phyloP scores from a whole-genome alignment of 2,797 vertebrate species.

The Dallia pectoralis region DNA sequence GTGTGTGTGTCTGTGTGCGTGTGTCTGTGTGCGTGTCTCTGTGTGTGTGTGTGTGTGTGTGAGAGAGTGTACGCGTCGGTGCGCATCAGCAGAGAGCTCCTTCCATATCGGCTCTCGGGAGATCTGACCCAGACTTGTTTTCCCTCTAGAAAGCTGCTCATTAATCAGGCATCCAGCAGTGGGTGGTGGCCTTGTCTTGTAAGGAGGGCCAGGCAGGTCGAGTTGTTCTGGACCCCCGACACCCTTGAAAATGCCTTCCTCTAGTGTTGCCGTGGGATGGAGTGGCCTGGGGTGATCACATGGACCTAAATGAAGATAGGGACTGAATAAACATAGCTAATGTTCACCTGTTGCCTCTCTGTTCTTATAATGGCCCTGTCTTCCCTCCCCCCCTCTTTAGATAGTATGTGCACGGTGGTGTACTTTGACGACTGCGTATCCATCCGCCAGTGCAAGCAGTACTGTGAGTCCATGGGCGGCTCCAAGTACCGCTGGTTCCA shows the following conservation, averaged over 20 bases:
- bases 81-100: not conserved
- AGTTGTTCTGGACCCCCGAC: no score
- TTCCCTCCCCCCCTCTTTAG: conserved; percentile 58
- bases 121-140: not conserved
- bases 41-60: no score
- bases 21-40: no score
- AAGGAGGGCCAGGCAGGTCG: no score
- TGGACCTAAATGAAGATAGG: conserved; percentile 15
- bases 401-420: conserved; percentile 96
- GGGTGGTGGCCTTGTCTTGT: not conserved
- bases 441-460: conserved; percentile 95
- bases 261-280: not conserved
- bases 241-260: not conserved
- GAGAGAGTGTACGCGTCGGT: not conserved
- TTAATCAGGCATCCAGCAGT: not conserved
- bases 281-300: not conserved
- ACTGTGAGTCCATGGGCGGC: conserved; percentile 97
- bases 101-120: not conserved
- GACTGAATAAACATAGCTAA: no score
- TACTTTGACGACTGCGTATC: conserved; percentile 99
- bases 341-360: no score
- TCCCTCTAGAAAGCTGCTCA: not conserved
- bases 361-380: not conserved
- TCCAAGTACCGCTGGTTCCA: conserved; percentile 99
- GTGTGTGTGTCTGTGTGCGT: not conserved